Percentiles rank a stretch among this genome's conserved stretches.
Conservation (phyloP, 2,113 vertebrate species). For the Glaucidium brasilianum region DNA sequence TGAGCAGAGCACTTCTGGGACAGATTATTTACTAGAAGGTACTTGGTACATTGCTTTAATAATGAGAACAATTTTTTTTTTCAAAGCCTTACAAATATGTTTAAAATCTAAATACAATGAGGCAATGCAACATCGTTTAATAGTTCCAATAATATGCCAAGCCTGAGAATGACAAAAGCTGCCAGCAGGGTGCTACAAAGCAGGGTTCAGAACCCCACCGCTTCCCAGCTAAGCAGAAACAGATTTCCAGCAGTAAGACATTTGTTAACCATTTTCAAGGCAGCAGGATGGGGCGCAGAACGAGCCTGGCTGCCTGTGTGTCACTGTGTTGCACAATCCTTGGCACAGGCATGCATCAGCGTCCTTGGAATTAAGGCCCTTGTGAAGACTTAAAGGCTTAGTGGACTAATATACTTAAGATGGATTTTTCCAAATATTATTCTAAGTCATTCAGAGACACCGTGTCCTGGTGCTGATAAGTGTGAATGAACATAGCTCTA, state of each 20-base stretch:
- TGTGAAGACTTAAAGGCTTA: constrained; percentile 60
- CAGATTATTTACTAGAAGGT: constrained; percentile 61
- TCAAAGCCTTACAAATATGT: constrained; percentile 65
- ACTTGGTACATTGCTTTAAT: constrained; percentile 58
- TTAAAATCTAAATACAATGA: constrained; percentile 70
- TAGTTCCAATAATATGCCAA: constrained; percentile 59
- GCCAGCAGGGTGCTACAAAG: constrained; percentile 62
- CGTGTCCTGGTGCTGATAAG: neutral
- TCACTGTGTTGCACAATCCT: constrained; percentile 49
- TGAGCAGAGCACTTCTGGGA: constrained; percentile 44
- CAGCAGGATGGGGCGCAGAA: neutral
- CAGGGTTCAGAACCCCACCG: constrained; percentile 56
- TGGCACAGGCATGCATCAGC: neutral
- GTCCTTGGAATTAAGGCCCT: constrained; percentile 46
- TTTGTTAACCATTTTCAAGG: constrained; percentile 59
- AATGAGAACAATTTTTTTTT: constrained; percentile 15
- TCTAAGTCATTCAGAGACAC: constrained; percentile 54
- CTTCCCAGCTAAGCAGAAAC: constrained; percentile 64
- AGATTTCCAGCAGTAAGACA: constrained; percentile 47
- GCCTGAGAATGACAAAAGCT: constrained; percentile 65
- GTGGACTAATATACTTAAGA: constrained; percentile 40
- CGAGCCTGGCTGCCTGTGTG: neutral
- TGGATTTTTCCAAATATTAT: constrained; percentile 58
- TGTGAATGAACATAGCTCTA: constrained; percentile 30
- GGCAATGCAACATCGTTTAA: constrained; percentile 58